Conservation (phyloP, 1,140 invertebrate species). For the Gonatopus flavifemur region DNA sequence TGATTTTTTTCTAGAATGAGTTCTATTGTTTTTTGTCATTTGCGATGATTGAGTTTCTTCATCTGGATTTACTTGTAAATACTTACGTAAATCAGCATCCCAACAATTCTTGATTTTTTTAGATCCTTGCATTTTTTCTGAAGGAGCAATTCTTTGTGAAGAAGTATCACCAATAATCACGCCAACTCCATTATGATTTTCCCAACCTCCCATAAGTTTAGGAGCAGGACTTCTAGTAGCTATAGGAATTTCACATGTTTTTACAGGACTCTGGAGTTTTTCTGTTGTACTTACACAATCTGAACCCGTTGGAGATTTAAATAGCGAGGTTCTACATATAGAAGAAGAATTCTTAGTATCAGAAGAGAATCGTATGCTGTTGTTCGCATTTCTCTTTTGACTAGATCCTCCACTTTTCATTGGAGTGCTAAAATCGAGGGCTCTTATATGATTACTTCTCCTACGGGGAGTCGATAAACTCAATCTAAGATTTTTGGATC, state of each 20-base stretch:
- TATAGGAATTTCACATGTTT: conserved; percentile 33
- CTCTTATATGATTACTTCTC: conserved; percentile 48
- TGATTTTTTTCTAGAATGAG: no score
- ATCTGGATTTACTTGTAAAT: conserved; percentile 5
- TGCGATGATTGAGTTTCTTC: conserved; percentile 3
- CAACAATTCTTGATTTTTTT: conserved; percentile 28
- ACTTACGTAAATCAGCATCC: conserved; percentile 49
- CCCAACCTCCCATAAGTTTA: conserved; percentile 48
- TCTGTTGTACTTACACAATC: background rate
- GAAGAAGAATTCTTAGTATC: conserved; percentile 26
- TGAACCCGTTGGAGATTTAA: conserved; percentile 41
- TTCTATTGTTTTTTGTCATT: no score
- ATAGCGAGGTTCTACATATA: conserved; percentile 39
- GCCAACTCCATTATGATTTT: conserved; percentile 49
- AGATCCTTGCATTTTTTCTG: background rate
- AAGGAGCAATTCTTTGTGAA: conserved; percentile 19
- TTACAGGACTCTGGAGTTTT: conserved; percentile 21
- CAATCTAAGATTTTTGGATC: conserved; percentile 46
- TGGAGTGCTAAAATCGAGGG: conserved; percentile 53
- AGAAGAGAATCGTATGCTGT: conserved; percentile 10
- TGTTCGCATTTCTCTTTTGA: conserved; percentile 13
- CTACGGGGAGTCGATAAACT: conserved; percentile 55
- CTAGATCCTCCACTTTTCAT: conserved; percentile 31
- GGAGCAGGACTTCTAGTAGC: conserved; percentile 48
- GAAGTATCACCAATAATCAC: conserved; percentile 41